These are phyloP conservation scores for Ernsta delagoae DNA, from an alignment of 2,888 invertebrate genomes.

Conservation along the genomic window DNA sequence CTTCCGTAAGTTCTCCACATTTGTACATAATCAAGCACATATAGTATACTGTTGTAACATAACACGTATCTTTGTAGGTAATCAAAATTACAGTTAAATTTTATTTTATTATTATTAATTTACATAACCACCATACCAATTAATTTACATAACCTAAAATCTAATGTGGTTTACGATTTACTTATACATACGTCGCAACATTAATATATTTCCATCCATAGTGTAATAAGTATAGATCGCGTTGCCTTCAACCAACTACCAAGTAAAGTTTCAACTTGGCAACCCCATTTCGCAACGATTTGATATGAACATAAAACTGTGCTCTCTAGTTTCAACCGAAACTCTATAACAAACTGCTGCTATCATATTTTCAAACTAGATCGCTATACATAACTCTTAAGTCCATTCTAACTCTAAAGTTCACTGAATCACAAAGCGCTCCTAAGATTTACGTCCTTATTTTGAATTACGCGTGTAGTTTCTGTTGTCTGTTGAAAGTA, in stretches of 20 bases:
- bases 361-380: conserved; percentile 33
- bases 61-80: too few relatives aligned
- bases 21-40: too few relatives aligned
- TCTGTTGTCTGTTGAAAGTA: background rate
- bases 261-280: background rate
- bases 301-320: conserved; percentile 24
- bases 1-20: background rate
- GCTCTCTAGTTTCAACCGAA: conserved; percentile 7
- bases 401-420: conserved; percentile 21
- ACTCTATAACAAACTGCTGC: conserved; percentile 22
- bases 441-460: conserved; percentile 3
- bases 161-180: background rate
- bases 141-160: background rate
- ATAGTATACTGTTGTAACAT: too few relatives aligned
- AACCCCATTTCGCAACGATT: conserved; percentile 10
- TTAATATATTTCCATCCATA: background rate
- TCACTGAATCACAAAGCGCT: conserved; percentile 25
- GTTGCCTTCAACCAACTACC: background rate
- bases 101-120: too few relatives aligned
- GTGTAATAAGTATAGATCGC: background rate
- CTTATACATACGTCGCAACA: background rate
- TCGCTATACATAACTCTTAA: conserved; percentile 24
- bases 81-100: too few relatives aligned
- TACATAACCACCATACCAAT: too few relatives aligned
- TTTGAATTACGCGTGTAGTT: conserved; percentile 11